Conservation (phyloP, 2,888 invertebrate species). For the Drosophila borborema region DNA sequence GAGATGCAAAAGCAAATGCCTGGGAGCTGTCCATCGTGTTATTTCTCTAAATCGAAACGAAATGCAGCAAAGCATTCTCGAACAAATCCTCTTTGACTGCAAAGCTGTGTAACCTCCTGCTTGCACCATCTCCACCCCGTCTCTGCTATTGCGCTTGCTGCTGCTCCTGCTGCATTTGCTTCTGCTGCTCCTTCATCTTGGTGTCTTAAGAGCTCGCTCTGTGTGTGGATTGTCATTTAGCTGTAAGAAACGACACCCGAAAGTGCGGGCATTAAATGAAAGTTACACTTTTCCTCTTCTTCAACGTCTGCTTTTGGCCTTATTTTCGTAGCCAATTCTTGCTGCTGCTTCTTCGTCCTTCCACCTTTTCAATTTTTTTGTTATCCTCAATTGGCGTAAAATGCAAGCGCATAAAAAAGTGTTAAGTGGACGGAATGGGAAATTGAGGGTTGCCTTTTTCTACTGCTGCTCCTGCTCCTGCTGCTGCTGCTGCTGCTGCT, state of each 20-base stretch:
- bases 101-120: constrained; percentile 25
- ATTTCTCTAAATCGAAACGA: constrained; percentile 10
- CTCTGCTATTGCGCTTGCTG: neutral
- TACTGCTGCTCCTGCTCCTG: constrained; percentile 28
- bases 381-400: constrained; percentile 67
- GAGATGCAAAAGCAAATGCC: constrained; percentile 5
- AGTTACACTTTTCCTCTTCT: constrained; percentile 43
- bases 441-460: constrained; percentile 17
- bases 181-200: neutral
- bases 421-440: constrained; percentile 36
- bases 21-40: constrained; percentile 18
- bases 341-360: neutral
- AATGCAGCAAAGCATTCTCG: constrained; percentile 23
- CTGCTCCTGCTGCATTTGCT: too few relatives aligned
- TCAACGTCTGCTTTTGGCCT: constrained; percentile 6
- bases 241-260: constrained; percentile 65
- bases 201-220: constrained; percentile 33
- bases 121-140: neutral
- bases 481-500: constrained; percentile 33
- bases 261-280: constrained; percentile 75
- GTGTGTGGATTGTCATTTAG: constrained; percentile 64
- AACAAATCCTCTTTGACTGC: constrained; percentile 47
- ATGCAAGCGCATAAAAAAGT: constrained; percentile 66
- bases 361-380: constrained; percentile 1
- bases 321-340: constrained; percentile 13